Evolutionary conservation across 2,888 invertebrate species (phyloP).

Genomic region (Brachypalpus laphriformis): DNA sequence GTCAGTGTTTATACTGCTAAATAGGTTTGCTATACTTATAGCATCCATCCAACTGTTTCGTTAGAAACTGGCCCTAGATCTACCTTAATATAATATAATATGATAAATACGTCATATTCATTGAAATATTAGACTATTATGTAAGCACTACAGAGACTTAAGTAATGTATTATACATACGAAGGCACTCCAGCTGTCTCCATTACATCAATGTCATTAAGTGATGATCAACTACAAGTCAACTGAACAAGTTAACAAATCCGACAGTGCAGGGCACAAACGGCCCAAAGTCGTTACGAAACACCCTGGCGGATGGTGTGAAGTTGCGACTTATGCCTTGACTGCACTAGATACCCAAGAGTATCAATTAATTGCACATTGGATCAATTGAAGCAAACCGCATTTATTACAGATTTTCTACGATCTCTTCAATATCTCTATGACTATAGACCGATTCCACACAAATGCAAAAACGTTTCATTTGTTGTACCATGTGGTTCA

Average conservation of each 20-base stretch:
- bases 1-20: too few relatives aligned
- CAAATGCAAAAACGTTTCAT: constrained; percentile 32
- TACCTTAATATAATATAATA: too few relatives aligned
- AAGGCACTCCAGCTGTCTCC: background rate
- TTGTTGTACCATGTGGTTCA: constrained; percentile 56
- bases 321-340: constrained; percentile 36
- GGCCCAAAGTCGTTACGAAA: constrained; percentile 36
- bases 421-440: constrained; percentile 25
- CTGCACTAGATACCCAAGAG: constrained; percentile 2
- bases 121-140: too few relatives aligned
- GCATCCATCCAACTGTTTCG: too few relatives aligned
- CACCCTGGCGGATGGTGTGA: constrained; percentile 24
- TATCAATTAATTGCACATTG: constrained; percentile 62
- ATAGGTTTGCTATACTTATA: too few relatives aligned
- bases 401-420: constrained; percentile 21
- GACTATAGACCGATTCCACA: constrained; percentile 5
- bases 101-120: too few relatives aligned
- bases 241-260: background rate
- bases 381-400: constrained; percentile 58
- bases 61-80: too few relatives aligned
- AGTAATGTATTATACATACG: too few relatives aligned
- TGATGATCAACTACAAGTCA: background rate
- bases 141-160: too few relatives aligned
- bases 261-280: background rate
- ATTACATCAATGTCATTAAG: background rate